These are phyloP conservation scores for Coptodon rendalli DNA, from an alignment of 2,113 vertebrate genomes.

Conservation along the genomic window DNA sequence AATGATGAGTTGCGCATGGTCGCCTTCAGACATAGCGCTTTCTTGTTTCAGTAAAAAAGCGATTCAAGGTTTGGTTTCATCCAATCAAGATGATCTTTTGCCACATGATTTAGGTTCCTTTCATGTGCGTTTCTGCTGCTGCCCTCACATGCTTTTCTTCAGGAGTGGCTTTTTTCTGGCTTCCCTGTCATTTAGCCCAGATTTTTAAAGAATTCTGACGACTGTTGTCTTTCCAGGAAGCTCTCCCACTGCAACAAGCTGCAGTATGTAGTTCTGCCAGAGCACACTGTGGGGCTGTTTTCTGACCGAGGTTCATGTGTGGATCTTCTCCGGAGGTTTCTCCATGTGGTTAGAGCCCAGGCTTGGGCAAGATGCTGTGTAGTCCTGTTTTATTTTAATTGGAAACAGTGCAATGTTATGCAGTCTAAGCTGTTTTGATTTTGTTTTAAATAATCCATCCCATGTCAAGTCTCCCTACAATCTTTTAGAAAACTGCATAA, in stretches of 20 bases:
- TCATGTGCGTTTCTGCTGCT: neutral
- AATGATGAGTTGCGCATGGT: neutral
- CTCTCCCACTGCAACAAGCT: neutral
- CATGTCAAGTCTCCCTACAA: neutral
- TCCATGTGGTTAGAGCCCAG: conserved; percentile 8
- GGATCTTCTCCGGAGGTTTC: conserved; percentile 25
- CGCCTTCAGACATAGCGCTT: neutral
- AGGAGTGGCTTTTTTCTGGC: neutral
- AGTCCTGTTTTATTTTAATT: conserved; percentile 7
- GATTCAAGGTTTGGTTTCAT: neutral
- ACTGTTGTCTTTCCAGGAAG: conserved; percentile 38
- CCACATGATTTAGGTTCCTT: neutral
- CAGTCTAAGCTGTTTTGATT: neutral
- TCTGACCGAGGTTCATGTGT: conserved; percentile 7
- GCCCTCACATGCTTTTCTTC: neutral
- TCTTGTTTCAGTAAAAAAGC: neutral
- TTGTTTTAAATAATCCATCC: neutral
- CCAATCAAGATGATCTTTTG: neutral
- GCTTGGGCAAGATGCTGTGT: neutral
- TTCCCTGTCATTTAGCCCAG: conserved; percentile 1
- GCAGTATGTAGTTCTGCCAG: conserved; percentile 12
- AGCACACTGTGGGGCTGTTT: neutral
- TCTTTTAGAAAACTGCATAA: neutral
- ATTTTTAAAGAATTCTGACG: conserved; percentile 19
- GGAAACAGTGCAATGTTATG: neutral